A percentile compares a stretch with the other conserved stretches of the same genome.
Conservation (phyloP, 1,140 invertebrate genomes). For the Kradibia gibbosae region DNA sequence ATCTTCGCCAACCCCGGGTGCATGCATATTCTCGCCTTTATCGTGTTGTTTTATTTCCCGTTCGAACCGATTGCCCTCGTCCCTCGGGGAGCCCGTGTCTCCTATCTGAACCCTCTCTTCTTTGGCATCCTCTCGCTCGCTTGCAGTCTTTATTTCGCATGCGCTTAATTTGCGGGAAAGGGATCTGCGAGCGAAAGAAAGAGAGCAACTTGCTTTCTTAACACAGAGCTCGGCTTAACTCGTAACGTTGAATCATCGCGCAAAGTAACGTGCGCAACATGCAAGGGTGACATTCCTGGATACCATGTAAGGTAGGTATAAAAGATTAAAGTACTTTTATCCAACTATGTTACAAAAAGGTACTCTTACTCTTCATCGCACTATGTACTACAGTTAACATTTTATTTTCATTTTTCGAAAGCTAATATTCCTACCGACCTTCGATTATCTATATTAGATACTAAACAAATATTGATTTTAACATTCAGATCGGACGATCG, state of each 20-base stretch:
- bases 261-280: slow-evolving; percentile 16
- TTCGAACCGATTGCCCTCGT: neutral
- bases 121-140: neutral
- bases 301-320: slow-evolving; percentile 22
- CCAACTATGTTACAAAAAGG: neutral
- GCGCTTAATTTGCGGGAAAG: neutral
- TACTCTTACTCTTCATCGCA: neutral
- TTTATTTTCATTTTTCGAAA: no score
- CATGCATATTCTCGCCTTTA: neutral
- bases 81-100: neutral
- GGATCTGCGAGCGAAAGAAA: neutral
- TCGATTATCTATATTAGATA: no score
- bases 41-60: slow-evolving; percentile 3
- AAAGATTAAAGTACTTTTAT: neutral
- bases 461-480: no score
- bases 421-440: no score
- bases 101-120: neutral
- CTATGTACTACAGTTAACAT: no score
- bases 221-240: neutral
- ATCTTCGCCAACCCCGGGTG: no score
- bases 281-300: neutral
- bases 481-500: no score
- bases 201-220: neutral
- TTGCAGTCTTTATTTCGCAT: slow-evolving; percentile 1
- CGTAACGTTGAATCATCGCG: slow-evolving; percentile 15